Base-by-base conservation (phyloP, 2,888 invertebrate species). In the Synergus laeviventris region DNA sequence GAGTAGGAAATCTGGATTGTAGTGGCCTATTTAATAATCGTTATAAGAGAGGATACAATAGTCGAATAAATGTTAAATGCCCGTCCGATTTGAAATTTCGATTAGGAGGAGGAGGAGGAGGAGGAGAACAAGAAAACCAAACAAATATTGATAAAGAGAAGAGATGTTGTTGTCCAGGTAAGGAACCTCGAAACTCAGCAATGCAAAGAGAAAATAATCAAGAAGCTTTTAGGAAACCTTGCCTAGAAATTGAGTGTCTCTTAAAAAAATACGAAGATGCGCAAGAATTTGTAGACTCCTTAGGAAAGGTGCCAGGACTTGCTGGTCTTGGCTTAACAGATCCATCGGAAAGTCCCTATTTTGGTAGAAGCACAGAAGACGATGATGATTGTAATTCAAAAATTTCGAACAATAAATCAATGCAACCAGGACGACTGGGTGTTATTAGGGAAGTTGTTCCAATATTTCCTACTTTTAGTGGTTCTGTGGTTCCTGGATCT, bases 331-430 rank as follows among this genome's bases (percentile, higher is more conserved):
- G 89, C 7, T 75, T 90, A 60, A 84, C 85, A 81, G 87, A 88
- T 74, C 87, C 89, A 1, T 81, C 86, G 1, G 89, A 89, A 60
- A 89, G 89, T 78, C 90, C 89, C 4, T 89, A 85, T 60, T 89
- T 88, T 73, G 84, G 85, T 5, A 81, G 86, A n/a, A 82, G 79
- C 1, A 80, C 60, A 73, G 77, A 61, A 14, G 42, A 79, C 21
- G n/a, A 60, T 18, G 77, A 76, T 38, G 21, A 31, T 11, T 38
- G 38, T 62, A 18, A 36, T 2, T 0, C n/a, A 36, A 36, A 21
- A 24, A 8, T 11, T 12, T 3, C 21, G 1, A 56, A 21, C 21
- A 49, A 49, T n/a, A 24, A 18, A 21, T 56, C 56, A 56, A 56
- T 21, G 56, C 3, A 18, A 3, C 8, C 31, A n/a, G 24, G 31